phyloP scores from a whole-genome alignment of 1,140 invertebrate genomes.

The Caerostris extrusa region DNA sequence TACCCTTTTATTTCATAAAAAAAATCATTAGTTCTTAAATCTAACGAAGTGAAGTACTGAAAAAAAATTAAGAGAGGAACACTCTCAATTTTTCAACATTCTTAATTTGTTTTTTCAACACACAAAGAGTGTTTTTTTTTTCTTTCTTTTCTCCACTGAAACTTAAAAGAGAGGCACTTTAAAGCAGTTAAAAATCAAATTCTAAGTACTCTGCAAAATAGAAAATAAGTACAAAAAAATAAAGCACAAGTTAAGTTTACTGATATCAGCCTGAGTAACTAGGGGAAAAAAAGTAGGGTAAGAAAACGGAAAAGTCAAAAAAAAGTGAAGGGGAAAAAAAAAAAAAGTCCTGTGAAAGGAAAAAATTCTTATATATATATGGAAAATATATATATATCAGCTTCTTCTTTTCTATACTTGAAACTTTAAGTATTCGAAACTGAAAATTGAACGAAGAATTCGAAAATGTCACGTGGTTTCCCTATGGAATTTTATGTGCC shows the following conservation, averaged over 20 bases:
- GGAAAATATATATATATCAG: neutral
- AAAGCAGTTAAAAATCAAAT: neutral
- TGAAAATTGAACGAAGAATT: conserved; percentile 16
- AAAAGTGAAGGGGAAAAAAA: neutral
- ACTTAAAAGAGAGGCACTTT: neutral
- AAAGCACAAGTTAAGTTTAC: neutral
- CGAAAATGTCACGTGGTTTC: neutral
- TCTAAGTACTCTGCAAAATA: neutral
- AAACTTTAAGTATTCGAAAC: neutral
- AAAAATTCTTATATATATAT: too few relatives aligned
- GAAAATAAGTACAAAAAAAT: neutral
- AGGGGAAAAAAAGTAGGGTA: neutral
- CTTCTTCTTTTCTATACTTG: neutral
- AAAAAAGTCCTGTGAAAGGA: neutral
- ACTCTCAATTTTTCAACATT: neutral
- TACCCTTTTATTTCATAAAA: too few relatives aligned
- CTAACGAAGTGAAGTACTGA: too few relatives aligned
- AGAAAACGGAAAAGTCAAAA: neutral
- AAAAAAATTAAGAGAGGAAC: neutral
- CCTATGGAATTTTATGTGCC: neutral
- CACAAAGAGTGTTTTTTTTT: neutral
- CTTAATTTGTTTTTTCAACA: too few relatives aligned
- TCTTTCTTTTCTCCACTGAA: neutral
- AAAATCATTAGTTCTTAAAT: too few relatives aligned
- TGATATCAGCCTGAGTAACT: neutral